These are phyloP conservation scores for Samia ricini DNA, from an alignment of 1,140 invertebrate genomes.

Conservation along the genomic window DNA sequence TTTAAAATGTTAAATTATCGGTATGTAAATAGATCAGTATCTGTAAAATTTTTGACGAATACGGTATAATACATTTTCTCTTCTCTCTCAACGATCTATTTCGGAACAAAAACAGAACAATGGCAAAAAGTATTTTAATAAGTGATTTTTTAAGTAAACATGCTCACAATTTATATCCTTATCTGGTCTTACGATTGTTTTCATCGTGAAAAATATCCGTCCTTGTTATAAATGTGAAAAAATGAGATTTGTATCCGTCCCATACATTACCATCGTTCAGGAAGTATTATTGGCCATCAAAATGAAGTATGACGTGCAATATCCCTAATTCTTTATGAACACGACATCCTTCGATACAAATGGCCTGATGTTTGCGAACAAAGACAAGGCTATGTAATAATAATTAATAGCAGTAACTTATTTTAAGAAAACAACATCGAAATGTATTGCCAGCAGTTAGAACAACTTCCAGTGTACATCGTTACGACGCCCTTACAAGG, in stretches of 20 bases:
- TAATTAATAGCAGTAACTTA: background rate
- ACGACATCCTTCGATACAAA: background rate
- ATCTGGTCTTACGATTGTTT: background rate
- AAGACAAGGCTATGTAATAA: background rate
- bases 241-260: no score
- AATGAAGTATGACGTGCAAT: background rate
- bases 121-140: background rate
- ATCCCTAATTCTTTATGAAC: background rate
- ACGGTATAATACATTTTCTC: no score
- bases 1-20: no score
- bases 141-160: background rate
- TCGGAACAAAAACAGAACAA: no score
- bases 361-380: background rate
- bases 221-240: no score
- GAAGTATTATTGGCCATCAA: background rate
- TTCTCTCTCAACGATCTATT: no score
- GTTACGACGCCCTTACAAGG: slow-evolving; percentile 18
- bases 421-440: background rate
- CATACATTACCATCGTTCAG: background rate
- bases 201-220: no score
- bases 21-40: no score
- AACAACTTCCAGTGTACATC: slow-evolving; percentile 1
- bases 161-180: background rate
- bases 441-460: background rate
- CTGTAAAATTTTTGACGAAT: no score